Percentiles rank a stretch among this genome's conserved stretches.
phyloP scores from a whole-genome alignment of 2,888 invertebrate species.

The Steinernema carpocapsae region DNA sequence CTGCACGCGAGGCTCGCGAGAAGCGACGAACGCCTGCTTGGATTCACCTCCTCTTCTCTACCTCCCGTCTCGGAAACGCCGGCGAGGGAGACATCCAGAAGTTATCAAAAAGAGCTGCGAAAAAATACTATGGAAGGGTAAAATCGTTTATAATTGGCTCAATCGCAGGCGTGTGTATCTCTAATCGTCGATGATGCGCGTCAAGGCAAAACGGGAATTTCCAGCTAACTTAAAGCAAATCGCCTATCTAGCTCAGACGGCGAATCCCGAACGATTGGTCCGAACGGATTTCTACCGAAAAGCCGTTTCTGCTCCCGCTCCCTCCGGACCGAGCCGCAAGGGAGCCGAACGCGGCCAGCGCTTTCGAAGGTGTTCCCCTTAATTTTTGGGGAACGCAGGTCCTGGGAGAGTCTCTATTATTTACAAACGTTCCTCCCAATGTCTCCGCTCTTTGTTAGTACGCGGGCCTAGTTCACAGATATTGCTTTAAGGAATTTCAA shows the following conservation, averaged over 20 bases:
- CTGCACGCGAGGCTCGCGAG: no score
- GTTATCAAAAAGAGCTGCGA: neutral
- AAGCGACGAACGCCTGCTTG: no score
- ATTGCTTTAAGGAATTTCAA: conserved; percentile 27
- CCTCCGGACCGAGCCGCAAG: no score
- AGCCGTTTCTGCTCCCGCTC: no score
- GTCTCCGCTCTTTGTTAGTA: neutral
- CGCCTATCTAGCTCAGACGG: conserved; percentile 6
- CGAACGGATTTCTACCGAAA: no score
- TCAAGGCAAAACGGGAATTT: conserved; percentile 21
- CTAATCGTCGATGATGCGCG: conserved; percentile 32
- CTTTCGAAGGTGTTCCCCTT: conserved; percentile 2
- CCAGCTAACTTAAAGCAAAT: neutral
- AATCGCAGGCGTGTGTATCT: conserved; percentile 31
- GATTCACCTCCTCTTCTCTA: no score
- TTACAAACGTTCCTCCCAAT: conserved; percentile 17
- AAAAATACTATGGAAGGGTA: conserved; percentile 34
- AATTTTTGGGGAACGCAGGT: neutral
- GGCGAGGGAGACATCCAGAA: no score
- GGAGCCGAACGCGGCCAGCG: neutral
- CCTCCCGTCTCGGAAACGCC: no score
- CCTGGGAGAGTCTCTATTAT: conserved; percentile 25
- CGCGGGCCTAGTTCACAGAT: conserved; percentile 3
- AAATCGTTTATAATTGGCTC: conserved; percentile 21
- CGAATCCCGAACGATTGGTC: neutral